phyloP scores from a whole-genome alignment of 1,140 invertebrate genomes.

The Goniozus legneri region DNA sequence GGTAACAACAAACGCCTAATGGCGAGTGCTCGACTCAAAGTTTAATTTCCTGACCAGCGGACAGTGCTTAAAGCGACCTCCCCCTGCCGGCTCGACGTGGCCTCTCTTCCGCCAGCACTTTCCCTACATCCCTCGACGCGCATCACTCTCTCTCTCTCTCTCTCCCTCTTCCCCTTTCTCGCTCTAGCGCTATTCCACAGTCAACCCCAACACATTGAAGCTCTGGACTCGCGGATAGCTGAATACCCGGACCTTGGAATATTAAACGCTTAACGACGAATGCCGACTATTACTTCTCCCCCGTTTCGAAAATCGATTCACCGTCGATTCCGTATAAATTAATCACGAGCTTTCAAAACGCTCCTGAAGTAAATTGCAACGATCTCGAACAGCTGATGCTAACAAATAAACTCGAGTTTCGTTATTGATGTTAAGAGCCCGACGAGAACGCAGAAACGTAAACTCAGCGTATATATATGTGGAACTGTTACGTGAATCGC shows the following conservation, averaged over 20 bases:
- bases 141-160: not conserved
- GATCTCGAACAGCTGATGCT: no score
- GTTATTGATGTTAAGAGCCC: no score
- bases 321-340: no score
- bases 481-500: constrained; percentile 19
- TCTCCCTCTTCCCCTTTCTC: not conserved
- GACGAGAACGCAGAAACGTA: no score
- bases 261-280: constrained; percentile 22
- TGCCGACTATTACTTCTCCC: not conserved
- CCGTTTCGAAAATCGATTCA: not conserved
- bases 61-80: constrained; percentile 42
- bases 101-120: constrained; percentile 7
- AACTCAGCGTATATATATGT: no score
- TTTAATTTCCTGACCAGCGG: constrained; percentile 52
- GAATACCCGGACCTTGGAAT: constrained; percentile 8
- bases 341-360: no score
- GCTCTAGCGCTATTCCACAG: not conserved
- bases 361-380: no score
- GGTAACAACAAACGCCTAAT: constrained; percentile 52
- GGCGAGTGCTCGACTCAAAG: constrained; percentile 46
- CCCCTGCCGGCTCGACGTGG: constrained; percentile 7
- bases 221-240: constrained; percentile 10
- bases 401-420: no score
- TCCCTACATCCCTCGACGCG: constrained; percentile 10
- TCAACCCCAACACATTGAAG: no score